Percentiles rank a stretch among this genome's conserved stretches.
Conservation (phyloP, 2,797 vertebrate species). For the Aratinga solstitialis region DNA sequence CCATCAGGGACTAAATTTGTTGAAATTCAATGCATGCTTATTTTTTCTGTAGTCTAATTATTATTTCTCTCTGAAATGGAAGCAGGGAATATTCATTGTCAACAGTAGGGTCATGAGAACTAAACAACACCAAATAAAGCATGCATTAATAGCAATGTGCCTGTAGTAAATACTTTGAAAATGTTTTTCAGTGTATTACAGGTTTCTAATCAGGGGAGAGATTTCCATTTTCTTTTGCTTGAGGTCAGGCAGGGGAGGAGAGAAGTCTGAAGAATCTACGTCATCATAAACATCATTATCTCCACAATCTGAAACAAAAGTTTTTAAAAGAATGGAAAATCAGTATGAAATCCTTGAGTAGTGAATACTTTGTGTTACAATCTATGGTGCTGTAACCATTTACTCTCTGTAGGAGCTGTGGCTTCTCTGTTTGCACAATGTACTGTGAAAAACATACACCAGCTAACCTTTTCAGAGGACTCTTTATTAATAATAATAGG, state of each 20-base stretch:
- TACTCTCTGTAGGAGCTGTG: not conserved
- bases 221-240: constrained; percentile 68
- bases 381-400: not conserved
- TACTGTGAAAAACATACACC: not conserved
- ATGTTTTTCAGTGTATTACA: not conserved
- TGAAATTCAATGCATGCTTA: not conserved
- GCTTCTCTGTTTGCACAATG: not conserved
- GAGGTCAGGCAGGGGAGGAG: constrained; percentile 42
- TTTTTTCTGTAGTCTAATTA: not conserved
- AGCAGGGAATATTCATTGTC: not conserved
- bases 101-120: not conserved
- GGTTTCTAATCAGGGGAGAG: not conserved
- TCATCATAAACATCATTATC: constrained; percentile 83
- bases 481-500: not conserved
- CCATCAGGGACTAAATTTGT: not conserved
- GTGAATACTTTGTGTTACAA: not conserved
- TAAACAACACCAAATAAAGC: not conserved
- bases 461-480: not conserved
- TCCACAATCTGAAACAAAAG: constrained; percentile 40
- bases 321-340: not conserved
- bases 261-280: constrained; percentile 74
- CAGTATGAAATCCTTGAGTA: not conserved
- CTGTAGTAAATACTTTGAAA: not conserved
- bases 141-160: not conserved
- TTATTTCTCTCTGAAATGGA: not conserved